phyloP scores from a whole-genome alignment of 2,888 invertebrate genomes.

The Pristionchus exspectatus region DNA sequence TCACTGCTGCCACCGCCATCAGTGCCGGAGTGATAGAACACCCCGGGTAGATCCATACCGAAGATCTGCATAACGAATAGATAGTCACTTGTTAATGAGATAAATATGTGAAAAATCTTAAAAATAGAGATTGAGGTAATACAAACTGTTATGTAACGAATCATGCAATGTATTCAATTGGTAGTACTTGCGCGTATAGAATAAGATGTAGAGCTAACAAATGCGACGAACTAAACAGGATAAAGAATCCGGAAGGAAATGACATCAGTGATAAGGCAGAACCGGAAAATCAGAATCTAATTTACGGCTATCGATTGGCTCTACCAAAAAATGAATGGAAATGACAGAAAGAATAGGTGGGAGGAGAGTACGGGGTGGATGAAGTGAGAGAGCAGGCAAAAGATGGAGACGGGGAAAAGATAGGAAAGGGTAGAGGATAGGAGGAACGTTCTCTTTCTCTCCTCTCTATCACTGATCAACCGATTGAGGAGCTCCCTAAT shows the following conservation, averaged over 20 bases:
- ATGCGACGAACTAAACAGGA: conserved; percentile 18
- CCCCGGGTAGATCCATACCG: conserved; percentile 21
- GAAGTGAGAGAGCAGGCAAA: neutral
- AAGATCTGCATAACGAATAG: neutral
- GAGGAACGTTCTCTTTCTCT: conserved; percentile 31
- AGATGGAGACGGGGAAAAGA: conserved; percentile 2
- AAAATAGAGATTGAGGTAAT: neutral
- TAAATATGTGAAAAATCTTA: too few relatives aligned
- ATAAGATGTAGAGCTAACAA: neutral
- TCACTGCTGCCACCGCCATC: neutral
- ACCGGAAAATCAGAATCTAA: neutral
- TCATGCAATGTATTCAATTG: neutral
- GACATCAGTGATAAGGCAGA: conserved; percentile 33
- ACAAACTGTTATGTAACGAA: neutral
- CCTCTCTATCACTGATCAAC: conserved; percentile 43
- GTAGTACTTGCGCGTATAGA: too few relatives aligned
- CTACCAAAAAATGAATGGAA: neutral
- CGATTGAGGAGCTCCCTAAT: conserved; percentile 39
- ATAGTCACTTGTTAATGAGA: too few relatives aligned
- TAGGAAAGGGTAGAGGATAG: conserved; percentile 28
- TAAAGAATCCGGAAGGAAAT: conserved; percentile 25
- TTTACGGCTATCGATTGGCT: conserved; percentile 26
- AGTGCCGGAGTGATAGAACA: conserved; percentile 14
- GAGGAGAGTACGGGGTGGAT: conserved; percentile 54
- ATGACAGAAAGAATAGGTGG: conserved; percentile 30